Evolutionary conservation across 2,113 vertebrate genomes (phyloP).

Genomic region (Emydura subglobosa): DNA sequence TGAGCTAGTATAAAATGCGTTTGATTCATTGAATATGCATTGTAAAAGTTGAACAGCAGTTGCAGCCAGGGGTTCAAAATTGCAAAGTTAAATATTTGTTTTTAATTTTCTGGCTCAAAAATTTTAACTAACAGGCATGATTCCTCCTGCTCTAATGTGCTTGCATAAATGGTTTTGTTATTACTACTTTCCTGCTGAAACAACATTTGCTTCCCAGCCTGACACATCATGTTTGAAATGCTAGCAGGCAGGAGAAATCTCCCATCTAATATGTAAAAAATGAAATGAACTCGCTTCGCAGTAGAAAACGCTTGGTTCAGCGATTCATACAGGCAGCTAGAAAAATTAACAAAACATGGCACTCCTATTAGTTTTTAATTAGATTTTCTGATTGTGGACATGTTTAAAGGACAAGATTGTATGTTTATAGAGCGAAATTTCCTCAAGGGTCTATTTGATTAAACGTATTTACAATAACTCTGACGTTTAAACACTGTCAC

Average conservation of each 20-base stretch:
- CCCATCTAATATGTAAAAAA: not conserved
- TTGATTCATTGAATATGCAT: slow-evolving; percentile 63
- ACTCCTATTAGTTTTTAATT: slow-evolving; percentile 50
- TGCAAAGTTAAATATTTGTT: slow-evolving; percentile 84
- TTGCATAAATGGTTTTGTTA: slow-evolving; percentile 63
- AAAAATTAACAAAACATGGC: not conserved
- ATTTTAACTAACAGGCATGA: slow-evolving; percentile 71
- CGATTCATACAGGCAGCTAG: not conserved
- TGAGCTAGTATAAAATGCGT: slow-evolving; percentile 15
- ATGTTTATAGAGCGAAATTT: slow-evolving; percentile 28
- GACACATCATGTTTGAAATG: slow-evolving; percentile 22
- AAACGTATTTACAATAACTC: slow-evolving; percentile 33
- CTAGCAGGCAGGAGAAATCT: slow-evolving; percentile 17
- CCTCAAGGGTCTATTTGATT: slow-evolving; percentile 22
- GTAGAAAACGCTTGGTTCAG: not conserved
- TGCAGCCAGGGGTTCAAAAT: slow-evolving; percentile 65
- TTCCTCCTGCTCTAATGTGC: slow-evolving; percentile 65
- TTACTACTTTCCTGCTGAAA: slow-evolving; percentile 57
- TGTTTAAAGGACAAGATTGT: slow-evolving; percentile 54
- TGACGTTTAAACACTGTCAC: not conserved
- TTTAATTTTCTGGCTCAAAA: slow-evolving; percentile 85
- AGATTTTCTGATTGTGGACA: not conserved
- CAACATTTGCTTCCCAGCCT: slow-evolving; percentile 49
- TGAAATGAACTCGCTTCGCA: not conserved
- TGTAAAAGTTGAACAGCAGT: slow-evolving; percentile 61